Evolutionary conservation across 2,888 invertebrate genomes (phyloP).

Genomic region (Pharmacophagus antenor): DNA sequence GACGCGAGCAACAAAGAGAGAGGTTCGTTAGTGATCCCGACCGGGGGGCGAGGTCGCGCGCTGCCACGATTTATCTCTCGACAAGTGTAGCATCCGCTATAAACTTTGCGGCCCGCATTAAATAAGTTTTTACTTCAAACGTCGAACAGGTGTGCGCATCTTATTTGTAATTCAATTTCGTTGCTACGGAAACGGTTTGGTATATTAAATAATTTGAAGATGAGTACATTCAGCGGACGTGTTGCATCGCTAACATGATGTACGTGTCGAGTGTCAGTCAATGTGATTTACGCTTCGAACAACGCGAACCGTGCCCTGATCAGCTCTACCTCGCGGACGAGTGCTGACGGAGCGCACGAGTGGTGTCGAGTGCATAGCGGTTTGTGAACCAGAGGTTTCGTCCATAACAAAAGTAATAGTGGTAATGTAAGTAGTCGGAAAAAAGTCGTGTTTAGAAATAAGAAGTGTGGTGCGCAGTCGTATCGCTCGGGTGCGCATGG

Average conservation of each 20-base stretch:
- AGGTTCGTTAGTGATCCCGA: constrained; percentile 65
- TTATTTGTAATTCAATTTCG: constrained; percentile 38
- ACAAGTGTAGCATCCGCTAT: constrained; percentile 41
- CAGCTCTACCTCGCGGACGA: constrained; percentile 41
- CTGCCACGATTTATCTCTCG: constrained; percentile 60
- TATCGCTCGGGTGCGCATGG: constrained; percentile 79
- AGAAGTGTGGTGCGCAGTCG: constrained; percentile 71
- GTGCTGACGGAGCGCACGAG: constrained; percentile 30
- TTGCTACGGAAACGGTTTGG: constrained; percentile 29
- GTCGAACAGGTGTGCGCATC: constrained; percentile 35
- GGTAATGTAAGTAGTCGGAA: constrained; percentile 66
- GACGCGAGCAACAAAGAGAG: constrained; percentile 66
- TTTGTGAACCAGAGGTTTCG: constrained; percentile 43
- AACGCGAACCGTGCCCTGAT: constrained; percentile 60
- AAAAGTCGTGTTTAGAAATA: constrained; percentile 67
- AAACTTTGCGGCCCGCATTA: constrained; percentile 48
- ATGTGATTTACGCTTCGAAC: constrained; percentile 62
- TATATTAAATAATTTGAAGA: constrained; percentile 37
- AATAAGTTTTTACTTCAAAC: constrained; percentile 41
- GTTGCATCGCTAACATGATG: constrained; percentile 55
- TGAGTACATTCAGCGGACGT: constrained; percentile 50
- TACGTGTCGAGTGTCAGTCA: constrained; percentile 71
- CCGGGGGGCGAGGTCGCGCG: constrained; percentile 68
- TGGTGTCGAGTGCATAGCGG: constrained; percentile 54
- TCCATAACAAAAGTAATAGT: constrained; percentile 46